Conservation (phyloP, 2,113 vertebrate genomes). For the Cynopterus brachyotis region DNA sequence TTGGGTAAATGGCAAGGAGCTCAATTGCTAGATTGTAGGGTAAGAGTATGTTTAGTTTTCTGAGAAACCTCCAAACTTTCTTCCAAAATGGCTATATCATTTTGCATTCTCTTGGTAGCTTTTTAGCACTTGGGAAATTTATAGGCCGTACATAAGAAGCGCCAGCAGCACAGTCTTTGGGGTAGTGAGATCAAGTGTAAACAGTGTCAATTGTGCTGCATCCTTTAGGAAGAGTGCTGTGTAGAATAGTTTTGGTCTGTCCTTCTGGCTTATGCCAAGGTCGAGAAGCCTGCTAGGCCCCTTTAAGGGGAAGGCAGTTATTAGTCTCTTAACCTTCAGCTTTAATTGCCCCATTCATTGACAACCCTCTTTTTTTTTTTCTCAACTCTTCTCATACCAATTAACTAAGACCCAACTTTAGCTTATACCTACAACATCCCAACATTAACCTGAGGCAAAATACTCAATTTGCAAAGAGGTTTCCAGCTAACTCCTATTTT, state of each 20-base stretch:
- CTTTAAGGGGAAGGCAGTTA: background rate
- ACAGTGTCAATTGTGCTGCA: background rate
- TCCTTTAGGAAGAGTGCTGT: background rate
- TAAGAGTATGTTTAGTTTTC: background rate
- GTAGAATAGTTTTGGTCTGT: background rate
- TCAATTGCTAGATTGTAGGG: background rate
- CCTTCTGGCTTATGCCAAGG: background rate
- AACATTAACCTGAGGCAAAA: background rate
- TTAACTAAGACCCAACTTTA: background rate
- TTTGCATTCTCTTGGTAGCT: background rate
- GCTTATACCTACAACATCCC: background rate
- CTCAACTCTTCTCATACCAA: background rate
- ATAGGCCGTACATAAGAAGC: background rate
- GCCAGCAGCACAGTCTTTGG: background rate
- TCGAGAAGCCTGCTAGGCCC: background rate
- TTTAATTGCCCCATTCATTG: background rate
- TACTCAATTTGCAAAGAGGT: background rate
- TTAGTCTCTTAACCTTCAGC: background rate
- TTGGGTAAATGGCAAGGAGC: background rate
- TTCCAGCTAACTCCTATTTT: background rate
- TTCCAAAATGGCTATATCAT: background rate
- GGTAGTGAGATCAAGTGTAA: background rate
- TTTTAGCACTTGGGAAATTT: background rate
- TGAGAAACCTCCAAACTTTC: background rate
- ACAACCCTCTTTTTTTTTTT: background rate